Base-by-base conservation (phyloP, 2,113 vertebrate genomes). In the Centropus unirufus region DNA sequence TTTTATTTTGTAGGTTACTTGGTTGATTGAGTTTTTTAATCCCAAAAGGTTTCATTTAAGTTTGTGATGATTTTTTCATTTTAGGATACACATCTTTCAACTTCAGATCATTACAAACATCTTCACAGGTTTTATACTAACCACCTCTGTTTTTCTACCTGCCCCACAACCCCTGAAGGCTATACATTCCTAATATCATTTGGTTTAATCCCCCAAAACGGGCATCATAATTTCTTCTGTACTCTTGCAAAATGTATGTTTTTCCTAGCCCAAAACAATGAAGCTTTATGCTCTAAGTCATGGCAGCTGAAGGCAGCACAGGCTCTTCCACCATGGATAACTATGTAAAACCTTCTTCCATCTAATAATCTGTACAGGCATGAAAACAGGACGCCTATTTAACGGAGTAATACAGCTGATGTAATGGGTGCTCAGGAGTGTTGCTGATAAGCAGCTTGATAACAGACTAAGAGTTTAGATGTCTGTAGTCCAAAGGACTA, bases 311-410 rank as follows among this genome's bases (percentile, higher is more conserved):
- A 73, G 19, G 46, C 12, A 3, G 29, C 27, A 69, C 20, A 72
- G 24, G 17, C 36, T 61, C 46, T 84, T 83, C 72, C 72, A 46
- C 44, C 55, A 42, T 2, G 29, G 51, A 73, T 77, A 66, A 63
- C 62, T 51, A 74, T 4, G 76, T 27, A 80, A 79, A 88, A 42
- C 46, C 46, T 76, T 78, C 58, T 54, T 92, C 67, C 67, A 80
- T 68, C 66, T 80, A 34, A 14, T 62, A 88, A 77, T 44, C 51
- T 39, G 19, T 36, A 52, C 11, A 11, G 52, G 47, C 46, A 42
- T 86, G 51, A 88, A 90, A 97, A 83, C 83, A 93, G 72, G 91
- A 93, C 94, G 68, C 51, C 68, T 81, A 39, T 34, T 94, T 83
- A 92, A 87, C 69, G 39, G 9, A 42, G 11, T 27, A 66, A 30